Evolutionary conservation across 1,140 invertebrate species (phyloP), one percentile per base, ranked within the genome.

Genomic region (Meloidogyne chitwoodi): DNA sequence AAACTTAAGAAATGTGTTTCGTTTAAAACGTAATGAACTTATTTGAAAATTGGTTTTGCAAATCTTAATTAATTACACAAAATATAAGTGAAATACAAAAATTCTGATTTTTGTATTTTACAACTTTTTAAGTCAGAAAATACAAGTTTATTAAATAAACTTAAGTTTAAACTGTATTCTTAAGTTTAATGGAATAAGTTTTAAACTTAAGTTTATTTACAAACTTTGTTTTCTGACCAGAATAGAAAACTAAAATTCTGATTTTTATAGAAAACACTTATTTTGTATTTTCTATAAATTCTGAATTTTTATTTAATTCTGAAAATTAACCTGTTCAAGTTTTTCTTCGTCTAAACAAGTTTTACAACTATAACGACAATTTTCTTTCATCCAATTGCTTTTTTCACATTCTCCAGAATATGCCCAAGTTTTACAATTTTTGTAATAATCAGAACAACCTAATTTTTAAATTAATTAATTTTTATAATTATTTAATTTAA

Each of bases 311-410:
- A 38, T 68, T 31, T 24, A 26, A 38, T 69, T 41, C 44, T 3
- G 48, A 68, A 68, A 29, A 29, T 22, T 56, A n/a, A 78, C 63
- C 62, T 78, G 31, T 38, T 63, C 26, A 14, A 78, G 77, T 38
- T 78, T 78, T 16, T 31, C 38, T 22, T 62, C 44, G 14, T 41
- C 80, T 3, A 80, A 38, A 61, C 78, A 78, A 24, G 78, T 79
- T 24, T 73, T 48, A 66, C 77, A 78, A 24, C 76, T 77, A 34
- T 8, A 29, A n/a, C 34, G 29, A 16, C 78, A 79, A 48, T 79
- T 79, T 68, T 83, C 79, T 14, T 82, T 31, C 81, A 83, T 80
- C 79, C 79, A 80, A 34, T 29, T 31, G 26, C 81, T 80, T 62
- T 68, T 72, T 1, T 22, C 38, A 67, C 79, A 80, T 73, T 80